Conservation (phyloP, 2,797 vertebrate genomes). For the Gymnodraco acuticeps region DNA sequence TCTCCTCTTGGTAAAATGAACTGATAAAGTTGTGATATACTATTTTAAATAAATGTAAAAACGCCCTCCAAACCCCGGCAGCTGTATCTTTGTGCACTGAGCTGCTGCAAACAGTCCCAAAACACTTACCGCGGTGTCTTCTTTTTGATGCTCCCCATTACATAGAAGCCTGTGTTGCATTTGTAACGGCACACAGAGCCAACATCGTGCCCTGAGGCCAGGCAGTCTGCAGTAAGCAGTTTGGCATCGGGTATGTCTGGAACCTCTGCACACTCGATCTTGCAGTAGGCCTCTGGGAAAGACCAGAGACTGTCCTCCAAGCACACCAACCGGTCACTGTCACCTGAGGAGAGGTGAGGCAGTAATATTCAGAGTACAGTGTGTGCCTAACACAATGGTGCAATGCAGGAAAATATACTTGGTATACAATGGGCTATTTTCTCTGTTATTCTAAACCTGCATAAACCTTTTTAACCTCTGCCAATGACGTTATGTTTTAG, state of each 20-base stretch:
- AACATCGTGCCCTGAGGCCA: conserved; percentile 88
- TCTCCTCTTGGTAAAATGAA: too few relatives aligned
- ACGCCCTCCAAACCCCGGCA: background rate
- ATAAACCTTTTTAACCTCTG: too few relatives aligned
- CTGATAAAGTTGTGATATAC: background rate
- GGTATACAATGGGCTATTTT: background rate
- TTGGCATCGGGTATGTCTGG: conserved; percentile 83
- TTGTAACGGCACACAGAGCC: conserved; percentile 92
- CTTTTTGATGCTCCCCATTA: conserved; percentile 75
- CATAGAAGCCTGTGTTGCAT: conserved; percentile 93
- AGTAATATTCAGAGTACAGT: background rate
- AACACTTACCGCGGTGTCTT: conserved; percentile 87
- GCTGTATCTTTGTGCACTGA: background rate
- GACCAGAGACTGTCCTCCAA: conserved; percentile 96
- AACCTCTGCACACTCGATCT: conserved; percentile 90
- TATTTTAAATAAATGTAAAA: background rate
- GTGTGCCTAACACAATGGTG: background rate
- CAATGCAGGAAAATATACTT: background rate
- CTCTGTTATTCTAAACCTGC: background rate
- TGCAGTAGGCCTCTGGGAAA: conserved; percentile 96
- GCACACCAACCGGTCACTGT: conserved; percentile 91
- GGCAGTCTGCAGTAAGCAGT: conserved; percentile 87
- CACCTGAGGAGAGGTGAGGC: conserved; percentile 78
- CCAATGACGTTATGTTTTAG: background rate
- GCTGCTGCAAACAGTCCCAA: background rate